Base-by-base conservation (phyloP, 2,113 vertebrate species). In the Catharus minimus region DNA sequence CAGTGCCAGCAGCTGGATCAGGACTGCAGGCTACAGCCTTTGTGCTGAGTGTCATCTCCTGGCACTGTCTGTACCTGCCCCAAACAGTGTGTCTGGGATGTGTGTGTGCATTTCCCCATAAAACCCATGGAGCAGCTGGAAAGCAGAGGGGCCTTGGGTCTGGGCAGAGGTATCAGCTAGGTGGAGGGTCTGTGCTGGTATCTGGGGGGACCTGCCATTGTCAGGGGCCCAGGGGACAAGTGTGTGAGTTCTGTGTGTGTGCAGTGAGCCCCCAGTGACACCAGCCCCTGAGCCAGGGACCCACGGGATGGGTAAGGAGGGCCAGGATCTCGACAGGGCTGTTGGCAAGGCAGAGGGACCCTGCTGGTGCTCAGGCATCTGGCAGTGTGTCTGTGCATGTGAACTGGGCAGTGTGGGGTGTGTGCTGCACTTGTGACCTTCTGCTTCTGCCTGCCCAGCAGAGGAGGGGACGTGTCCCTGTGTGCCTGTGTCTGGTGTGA, bases 161-260 rank as follows among this genome's bases (percentile, higher is more conserved):
- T 2, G 9, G 11, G 11, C 32, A 55, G 32, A 24, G 4, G 0
- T 55, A 10, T 28, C 9, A 28, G 28, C 6, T 3, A 0, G 24
- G 9, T 1, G 1, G 11, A 61, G 6, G 2, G 10, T 60, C n/a
- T 7, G 1, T 53, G 17, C 44, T 64, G 15, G 9, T 64, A 8
- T 57, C 4, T 2, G 1, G 12, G 13, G 4, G 3, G 2, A 28
- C 8, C 15, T 3, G 5, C 2, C 5, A 11, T 4, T 3, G 3
- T 23, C 1, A 1, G 7, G 11, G 41, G 11, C 14, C 43, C 0
- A 0, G 10, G 16, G 20, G 5, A 44, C 0, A 2, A 62, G 9
- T 14, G 32, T 46, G 38, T 30, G 44, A 11, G 32, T 23, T 14
- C 27, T 33, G 12, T 0, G 0, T 23, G 20, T 46, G 12, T 24